Evolutionary conservation across 2,113 vertebrate genomes (phyloP).

Genomic region (Atlantisia rogersi): DNA sequence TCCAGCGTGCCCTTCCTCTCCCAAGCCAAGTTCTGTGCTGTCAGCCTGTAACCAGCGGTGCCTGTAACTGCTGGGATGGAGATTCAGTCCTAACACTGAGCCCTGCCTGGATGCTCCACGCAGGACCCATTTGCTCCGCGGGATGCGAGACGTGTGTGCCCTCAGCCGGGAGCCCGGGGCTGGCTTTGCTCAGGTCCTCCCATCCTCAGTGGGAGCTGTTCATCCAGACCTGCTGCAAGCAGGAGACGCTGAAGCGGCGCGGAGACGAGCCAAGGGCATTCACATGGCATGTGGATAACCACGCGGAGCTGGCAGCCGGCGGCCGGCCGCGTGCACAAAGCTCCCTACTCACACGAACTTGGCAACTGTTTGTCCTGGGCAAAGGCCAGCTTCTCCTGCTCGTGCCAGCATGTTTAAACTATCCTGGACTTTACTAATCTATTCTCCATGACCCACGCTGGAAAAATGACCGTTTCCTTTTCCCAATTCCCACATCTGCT

Average conservation of each 20-base stretch:
- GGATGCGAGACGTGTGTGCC: neutral
- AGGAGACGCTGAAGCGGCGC: accelerated
- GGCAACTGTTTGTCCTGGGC: constrained; percentile 54
- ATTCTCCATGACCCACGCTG: constrained; percentile 53
- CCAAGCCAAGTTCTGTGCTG: neutral
- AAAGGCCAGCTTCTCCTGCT: constrained; percentile 20
- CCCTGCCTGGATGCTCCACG: accelerated
- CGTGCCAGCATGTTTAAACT: constrained; percentile 2
- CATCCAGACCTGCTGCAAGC: accelerated
- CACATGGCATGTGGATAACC: neutral
- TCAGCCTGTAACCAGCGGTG: neutral
- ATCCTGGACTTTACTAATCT: constrained; percentile 21
- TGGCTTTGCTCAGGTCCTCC: neutral
- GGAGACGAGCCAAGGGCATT: neutral
- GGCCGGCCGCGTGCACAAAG: neutral
- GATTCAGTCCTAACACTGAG: accelerated
- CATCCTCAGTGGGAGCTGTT: accelerated
- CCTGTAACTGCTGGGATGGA: neutral
- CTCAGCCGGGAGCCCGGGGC: accelerated
- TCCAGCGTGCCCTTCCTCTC: neutral
- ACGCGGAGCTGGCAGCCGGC: neutral
- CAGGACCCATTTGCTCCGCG: accelerated
- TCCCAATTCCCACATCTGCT: constrained; percentile 56
- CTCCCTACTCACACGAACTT: neutral
- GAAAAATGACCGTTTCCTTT: constrained; percentile 61